Percentiles rank a stretch among this genome's conserved stretches.
phyloP scores from a whole-genome alignment of 2,888 invertebrate species.

The Eristalis intricaria region DNA sequence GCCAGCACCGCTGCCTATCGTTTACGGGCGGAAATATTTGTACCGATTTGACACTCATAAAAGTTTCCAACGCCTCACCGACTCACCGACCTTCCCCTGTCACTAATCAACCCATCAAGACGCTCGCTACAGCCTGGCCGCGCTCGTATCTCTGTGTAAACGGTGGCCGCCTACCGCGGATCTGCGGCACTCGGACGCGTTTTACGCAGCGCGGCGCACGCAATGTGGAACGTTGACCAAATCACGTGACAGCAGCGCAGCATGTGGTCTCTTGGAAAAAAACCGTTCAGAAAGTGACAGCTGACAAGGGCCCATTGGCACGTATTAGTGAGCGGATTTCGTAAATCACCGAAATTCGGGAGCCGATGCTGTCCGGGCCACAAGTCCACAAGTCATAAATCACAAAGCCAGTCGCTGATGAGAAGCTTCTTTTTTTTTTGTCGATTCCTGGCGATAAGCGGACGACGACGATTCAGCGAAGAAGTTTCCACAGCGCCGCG shows the following conservation, averaged over 20 bases:
- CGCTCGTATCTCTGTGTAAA: not conserved
- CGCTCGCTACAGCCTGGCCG: not conserved
- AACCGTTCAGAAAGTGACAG: too few species aligned
- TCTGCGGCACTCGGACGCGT: constrained; percentile 6
- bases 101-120: constrained; percentile 16
- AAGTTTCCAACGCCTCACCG: constrained; percentile 38
- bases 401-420: constrained; percentile 2
- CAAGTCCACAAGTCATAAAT: constrained; percentile 24
- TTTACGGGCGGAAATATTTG: constrained; percentile 15
- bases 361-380: not conserved
- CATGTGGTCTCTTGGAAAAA: constrained; percentile 3
- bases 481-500: not conserved
- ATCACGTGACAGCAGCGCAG: constrained; percentile 12
- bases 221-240: not conserved
- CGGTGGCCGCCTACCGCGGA: not conserved
- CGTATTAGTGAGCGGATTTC: not conserved
- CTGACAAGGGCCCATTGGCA: not conserved
- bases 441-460: constrained; percentile 4
- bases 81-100: constrained; percentile 9
- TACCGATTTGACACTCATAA: constrained; percentile 23
- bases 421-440: not conserved
- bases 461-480: not conserved
- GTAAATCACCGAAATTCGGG: not conserved
- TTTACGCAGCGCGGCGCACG: constrained; percentile 15
- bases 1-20: not conserved